Evolutionary conservation across 53 echinoderm and acorn worm species (phyloP).

Genomic region (Paelopatides confundens): DNA sequence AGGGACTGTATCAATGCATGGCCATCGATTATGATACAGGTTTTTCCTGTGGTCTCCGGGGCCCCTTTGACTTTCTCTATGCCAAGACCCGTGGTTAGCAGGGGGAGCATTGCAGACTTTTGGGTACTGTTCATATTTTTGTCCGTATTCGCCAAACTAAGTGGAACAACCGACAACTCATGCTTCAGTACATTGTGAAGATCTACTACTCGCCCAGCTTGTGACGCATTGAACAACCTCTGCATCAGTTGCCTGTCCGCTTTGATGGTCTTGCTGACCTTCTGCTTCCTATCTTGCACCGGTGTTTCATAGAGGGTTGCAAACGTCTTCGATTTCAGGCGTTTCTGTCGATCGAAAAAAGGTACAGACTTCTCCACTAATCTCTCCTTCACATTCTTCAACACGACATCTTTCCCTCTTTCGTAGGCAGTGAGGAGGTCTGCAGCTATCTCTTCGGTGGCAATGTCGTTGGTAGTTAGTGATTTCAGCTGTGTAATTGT

Average conservation of each 20-base stretch:
- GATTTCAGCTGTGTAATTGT: not conserved
- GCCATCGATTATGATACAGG: constrained; percentile 65
- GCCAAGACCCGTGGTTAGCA: constrained; percentile 26
- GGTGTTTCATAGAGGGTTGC: constrained; percentile 17
- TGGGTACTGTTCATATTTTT: too few relatives aligned
- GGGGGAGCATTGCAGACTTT: constrained; percentile 25
- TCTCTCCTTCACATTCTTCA: not conserved
- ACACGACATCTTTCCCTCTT: not conserved
- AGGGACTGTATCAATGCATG: constrained; percentile 59
- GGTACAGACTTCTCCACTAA: not conserved
- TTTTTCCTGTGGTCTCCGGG: not conserved
- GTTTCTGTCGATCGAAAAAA: not conserved
- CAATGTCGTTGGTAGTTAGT: constrained; percentile 44
- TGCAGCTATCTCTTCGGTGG: not conserved
- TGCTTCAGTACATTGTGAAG: constrained; percentile 44
- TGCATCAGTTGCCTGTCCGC: constrained; percentile 25
- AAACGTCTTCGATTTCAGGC: not conserved
- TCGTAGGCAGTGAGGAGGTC: constrained; percentile 31
- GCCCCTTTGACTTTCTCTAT: not conserved
- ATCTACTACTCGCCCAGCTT: constrained; percentile 38
- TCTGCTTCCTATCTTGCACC: not conserved
- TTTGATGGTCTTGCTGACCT: constrained; percentile 25
- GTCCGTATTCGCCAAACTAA: too few relatives aligned
- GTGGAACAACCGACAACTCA: too few relatives aligned
- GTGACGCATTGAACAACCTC: not conserved